These are phyloP conservation scores for Saccostrea echinata DNA, from an alignment of 1,140 invertebrate genomes.

Conservation along the genomic window DNA sequence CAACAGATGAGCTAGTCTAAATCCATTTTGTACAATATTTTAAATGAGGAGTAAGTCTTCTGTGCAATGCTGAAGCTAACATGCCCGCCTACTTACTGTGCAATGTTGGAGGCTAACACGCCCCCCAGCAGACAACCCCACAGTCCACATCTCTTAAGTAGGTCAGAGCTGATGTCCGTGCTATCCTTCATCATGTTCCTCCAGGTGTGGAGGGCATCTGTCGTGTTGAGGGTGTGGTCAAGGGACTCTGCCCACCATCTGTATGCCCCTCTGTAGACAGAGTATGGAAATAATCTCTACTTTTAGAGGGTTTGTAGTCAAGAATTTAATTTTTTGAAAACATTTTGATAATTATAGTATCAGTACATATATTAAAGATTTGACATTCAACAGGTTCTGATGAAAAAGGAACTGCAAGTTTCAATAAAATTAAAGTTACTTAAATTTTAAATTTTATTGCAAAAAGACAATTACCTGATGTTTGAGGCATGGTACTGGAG, in stretches of 20 bases:
- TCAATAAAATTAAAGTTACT: too few species aligned
- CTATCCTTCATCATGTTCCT: conserved; percentile 58
- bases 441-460: not conserved
- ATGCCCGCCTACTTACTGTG: conserved; percentile 77
- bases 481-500: conserved; percentile 76
- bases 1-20: too few species aligned
- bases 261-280: conserved; percentile 70
- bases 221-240: conserved; percentile 70
- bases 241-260: conserved; percentile 76
- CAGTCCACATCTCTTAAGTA: conserved; percentile 77
- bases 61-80: not conserved
- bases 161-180: conserved; percentile 67
- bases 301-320: not conserved
- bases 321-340: not conserved
- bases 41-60: too few species aligned
- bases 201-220: conserved; percentile 73
- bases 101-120: conserved; percentile 78
- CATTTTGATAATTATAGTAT: too few species aligned
- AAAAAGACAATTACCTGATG: conserved; percentile 66
- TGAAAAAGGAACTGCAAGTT: too few species aligned
- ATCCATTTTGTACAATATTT: too few species aligned
- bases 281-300: not conserved
- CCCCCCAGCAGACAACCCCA: conserved; percentile 79
- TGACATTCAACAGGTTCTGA: too few species aligned
- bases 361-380: too few species aligned